Percentiles rank a stretch among this genome's conserved stretches.
phyloP scores from a whole-genome alignment of 30 jellyfish, hydroid and myxozoan species.

The Turritopsis rubra region DNA sequence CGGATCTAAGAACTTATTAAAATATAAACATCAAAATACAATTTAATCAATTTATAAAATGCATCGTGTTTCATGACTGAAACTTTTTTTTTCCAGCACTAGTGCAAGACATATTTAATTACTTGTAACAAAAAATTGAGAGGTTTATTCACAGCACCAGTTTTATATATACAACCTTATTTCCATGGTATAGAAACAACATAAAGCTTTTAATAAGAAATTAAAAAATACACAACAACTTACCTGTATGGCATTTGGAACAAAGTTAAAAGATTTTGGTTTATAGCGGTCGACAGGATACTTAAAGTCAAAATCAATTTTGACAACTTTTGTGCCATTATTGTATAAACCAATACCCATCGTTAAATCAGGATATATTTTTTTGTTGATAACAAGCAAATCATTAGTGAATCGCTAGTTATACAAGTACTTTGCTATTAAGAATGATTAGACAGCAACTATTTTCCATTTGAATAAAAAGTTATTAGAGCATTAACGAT shows the following conservation, averaged over 20 bases:
- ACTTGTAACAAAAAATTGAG: no score
- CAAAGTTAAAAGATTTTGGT: constrained; percentile 1
- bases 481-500: background rate
- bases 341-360: background rate
- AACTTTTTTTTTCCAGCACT: no score
- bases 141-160: no score
- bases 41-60: no score
- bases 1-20: background rate
- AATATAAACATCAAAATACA: background rate
- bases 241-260: constrained; percentile 6
- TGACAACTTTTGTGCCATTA: background rate
- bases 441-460: background rate
- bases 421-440: background rate
- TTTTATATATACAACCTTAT: no score
- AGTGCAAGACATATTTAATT: no score
- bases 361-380: background rate
- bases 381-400: background rate
- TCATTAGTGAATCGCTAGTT: background rate
- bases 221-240: background rate
- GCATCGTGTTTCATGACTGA: no score
- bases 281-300: background rate
- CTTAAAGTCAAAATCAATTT: background rate
- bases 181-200: background rate
- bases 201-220: background rate
- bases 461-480: background rate